Conservation (phyloP, 2,888 invertebrate genomes). For the Belgica antarctica region DNA sequence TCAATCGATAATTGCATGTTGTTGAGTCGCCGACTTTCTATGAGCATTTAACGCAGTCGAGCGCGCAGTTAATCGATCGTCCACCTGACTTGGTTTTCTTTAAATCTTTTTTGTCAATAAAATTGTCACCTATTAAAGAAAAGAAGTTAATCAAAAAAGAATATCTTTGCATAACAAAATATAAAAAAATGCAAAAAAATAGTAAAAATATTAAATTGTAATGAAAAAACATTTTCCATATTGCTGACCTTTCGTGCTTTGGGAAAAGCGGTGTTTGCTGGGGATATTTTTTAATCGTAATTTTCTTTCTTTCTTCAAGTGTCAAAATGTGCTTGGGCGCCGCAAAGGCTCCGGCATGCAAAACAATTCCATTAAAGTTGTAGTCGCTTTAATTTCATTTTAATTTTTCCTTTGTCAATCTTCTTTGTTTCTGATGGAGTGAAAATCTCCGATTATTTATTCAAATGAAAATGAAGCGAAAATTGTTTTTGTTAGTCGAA, state of each 20-base stretch:
- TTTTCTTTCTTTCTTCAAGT: not conserved
- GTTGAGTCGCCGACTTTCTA: no score
- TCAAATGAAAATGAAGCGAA: no score
- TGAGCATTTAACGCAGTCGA: no score
- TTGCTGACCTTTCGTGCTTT: not conserved
- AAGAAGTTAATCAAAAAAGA: constrained; percentile 3
- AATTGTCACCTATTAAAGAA: no score
- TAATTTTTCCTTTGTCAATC: not conserved
- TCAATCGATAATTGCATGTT: no score
- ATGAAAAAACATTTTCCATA: not conserved
- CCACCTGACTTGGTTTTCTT: not conserved
- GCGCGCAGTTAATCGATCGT: no score
- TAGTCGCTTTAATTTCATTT: constrained; percentile 11
- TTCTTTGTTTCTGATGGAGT: not conserved
- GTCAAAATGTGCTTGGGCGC: no score
- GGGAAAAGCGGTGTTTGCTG: not conserved
- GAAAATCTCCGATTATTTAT: not conserved
- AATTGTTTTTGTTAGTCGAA: no score
- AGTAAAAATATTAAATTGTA: no score
- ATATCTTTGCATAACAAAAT: not conserved
- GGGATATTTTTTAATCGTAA: not conserved
- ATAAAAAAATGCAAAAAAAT: not conserved
- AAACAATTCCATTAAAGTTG: constrained; percentile 7
- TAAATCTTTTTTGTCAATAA: not conserved
- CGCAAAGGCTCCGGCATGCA: no score